phyloP scores from a whole-genome alignment of 2,888 invertebrate species.

The Oscheius sp. region DNA sequence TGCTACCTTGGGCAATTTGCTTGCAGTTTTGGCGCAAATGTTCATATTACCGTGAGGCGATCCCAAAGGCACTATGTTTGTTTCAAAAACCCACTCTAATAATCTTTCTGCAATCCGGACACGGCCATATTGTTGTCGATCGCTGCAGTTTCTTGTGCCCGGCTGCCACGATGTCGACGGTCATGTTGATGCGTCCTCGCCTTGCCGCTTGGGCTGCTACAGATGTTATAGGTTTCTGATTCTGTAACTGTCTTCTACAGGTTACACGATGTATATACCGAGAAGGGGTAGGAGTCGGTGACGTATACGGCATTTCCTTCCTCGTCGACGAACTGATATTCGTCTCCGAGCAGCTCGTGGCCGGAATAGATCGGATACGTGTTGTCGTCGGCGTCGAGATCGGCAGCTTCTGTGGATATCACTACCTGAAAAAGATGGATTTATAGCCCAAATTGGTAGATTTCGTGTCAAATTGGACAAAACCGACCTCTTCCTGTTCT shows the following conservation, averaged over 20 bases:
- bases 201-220: constrained; percentile 19
- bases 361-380: constrained; percentile 25
- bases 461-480: no score
- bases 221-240: background rate
- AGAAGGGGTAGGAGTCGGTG: constrained; percentile 34
- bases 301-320: constrained; percentile 51
- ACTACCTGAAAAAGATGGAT: no score
- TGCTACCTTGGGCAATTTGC: no score
- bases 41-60: no score
- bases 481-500: no score
- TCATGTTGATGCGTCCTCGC: constrained; percentile 36
- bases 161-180: constrained; percentile 28
- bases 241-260: constrained; percentile 4
- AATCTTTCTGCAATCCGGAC: constrained; percentile 44
- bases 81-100: constrained; percentile 27
- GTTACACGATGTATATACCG: constrained; percentile 1
- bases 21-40: no score
- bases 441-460: no score
- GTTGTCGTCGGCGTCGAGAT: constrained; percentile 2
- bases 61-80: no score
- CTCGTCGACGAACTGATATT: constrained; percentile 42
- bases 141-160: constrained; percentile 1
- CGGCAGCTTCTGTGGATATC: no score
- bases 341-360: constrained; percentile 37
- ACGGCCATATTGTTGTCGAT: constrained; percentile 28